phyloP scores from a whole-genome alignment of 2,797 vertebrate genomes.

The Spinus pinus region DNA sequence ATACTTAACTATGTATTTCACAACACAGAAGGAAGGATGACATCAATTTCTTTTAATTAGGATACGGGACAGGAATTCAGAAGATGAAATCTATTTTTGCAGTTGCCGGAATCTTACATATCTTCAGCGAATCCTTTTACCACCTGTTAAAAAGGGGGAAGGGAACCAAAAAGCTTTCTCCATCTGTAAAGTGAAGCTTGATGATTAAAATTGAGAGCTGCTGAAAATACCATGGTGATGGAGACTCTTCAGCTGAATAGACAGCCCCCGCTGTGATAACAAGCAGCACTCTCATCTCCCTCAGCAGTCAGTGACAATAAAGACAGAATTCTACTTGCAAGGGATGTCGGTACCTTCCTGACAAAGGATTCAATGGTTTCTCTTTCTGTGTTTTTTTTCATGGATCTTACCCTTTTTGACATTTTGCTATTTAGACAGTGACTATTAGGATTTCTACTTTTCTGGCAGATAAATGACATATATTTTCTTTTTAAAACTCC shows the following conservation, averaged over 20 bases:
- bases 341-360: not conserved
- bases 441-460: not conserved
- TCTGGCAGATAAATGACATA: not conserved
- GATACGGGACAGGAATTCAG: not conserved
- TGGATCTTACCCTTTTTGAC: not conserved
- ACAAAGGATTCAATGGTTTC: not conserved
- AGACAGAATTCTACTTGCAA: not conserved
- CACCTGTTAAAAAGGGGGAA: not conserved
- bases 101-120: not conserved
- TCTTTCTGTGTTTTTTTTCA: not conserved
- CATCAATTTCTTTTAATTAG: not conserved
- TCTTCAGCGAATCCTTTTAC: not conserved
- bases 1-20: not conserved
- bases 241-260: not conserved
- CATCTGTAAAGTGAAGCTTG: not conserved
- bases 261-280: not conserved
- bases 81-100: not conserved
- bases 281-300: not conserved
- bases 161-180: not conserved
- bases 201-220: not conserved
- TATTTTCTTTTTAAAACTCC: not conserved
- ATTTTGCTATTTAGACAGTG: not conserved
- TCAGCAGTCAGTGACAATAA: not conserved
- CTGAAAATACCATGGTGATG: slow-evolving; percentile 20
- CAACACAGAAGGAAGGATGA: not conserved